These are phyloP conservation scores for Xenopus borealis DNA, from an alignment of 2,113 vertebrate species.

Conservation along the genomic window DNA sequence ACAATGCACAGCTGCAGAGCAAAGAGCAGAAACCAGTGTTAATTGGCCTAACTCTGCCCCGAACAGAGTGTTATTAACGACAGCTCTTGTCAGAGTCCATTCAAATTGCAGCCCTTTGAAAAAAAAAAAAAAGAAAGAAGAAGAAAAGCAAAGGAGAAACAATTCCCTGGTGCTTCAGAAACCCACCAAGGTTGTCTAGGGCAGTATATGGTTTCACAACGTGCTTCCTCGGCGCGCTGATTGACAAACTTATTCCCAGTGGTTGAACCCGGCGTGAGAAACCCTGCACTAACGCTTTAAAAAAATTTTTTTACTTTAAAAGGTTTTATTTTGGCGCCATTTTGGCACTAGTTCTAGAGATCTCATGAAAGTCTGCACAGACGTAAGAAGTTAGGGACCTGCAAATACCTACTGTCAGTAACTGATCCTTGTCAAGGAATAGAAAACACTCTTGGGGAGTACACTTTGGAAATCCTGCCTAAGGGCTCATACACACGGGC, in stretches of 20 bases:
- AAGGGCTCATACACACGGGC: no score
- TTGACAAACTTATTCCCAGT: constrained; percentile 45
- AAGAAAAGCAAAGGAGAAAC: constrained; percentile 12
- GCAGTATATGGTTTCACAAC: constrained; percentile 41
- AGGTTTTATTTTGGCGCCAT: constrained; percentile 15
- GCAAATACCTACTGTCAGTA: not conserved
- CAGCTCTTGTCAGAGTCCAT: constrained; percentile 43
- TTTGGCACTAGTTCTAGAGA: not conserved
- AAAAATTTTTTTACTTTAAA: constrained; percentile 23
- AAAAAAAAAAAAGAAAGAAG: not conserved
- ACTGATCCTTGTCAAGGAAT: not conserved
- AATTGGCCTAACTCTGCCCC: constrained; percentile 69
- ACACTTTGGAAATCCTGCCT: no score
- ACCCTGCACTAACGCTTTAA: constrained; percentile 18
- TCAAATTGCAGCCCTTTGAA: constrained; percentile 31
- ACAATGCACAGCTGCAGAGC: constrained; percentile 65
- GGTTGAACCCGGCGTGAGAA: constrained; percentile 28
- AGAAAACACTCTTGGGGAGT: no score
- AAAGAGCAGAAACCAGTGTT: constrained; percentile 72
- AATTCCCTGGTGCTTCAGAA: constrained; percentile 19
- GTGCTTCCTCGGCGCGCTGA: constrained; percentile 21
- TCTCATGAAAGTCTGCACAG: not conserved
- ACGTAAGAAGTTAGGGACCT: no score
- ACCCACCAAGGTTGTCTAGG: constrained; percentile 26
- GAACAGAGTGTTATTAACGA: constrained; percentile 47